phyloP scores from a whole-genome alignment of 2,797 vertebrate genomes.

The Neosilurus mollespiculum region DNA sequence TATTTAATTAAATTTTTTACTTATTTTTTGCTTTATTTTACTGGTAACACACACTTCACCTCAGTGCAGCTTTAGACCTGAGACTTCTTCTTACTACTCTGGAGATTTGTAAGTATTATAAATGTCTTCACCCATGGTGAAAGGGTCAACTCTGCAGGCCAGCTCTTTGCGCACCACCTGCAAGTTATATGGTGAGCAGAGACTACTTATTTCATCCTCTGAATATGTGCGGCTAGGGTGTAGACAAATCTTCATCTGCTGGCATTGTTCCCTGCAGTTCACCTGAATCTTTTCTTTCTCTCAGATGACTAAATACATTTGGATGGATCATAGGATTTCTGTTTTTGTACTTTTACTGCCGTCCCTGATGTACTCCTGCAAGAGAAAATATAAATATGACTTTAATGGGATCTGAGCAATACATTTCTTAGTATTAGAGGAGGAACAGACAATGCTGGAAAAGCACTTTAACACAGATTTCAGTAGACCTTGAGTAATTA shows the following conservation, averaged over 20 bases:
- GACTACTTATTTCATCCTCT: slow-evolving; percentile 5
- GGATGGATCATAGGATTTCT: background rate
- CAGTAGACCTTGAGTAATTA: background rate
- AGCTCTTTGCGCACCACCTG: background rate
- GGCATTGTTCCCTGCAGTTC: slow-evolving; percentile 7
- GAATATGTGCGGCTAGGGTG: background rate
- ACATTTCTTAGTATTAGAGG: background rate
- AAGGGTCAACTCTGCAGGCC: background rate
- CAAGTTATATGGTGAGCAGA: slow-evolving; percentile 5
- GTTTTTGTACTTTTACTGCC: background rate
- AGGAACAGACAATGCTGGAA: background rate
- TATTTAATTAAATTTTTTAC: too few species aligned
- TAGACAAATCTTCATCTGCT: background rate
- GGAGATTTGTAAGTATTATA: background rate
- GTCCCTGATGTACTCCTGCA: background rate
- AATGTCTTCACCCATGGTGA: slow-evolving; percentile 1
- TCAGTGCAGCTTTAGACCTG: background rate
- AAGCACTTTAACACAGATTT: background rate
- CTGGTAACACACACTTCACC: background rate
- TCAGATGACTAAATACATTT: slow-evolving; percentile 3
- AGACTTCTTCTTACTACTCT: background rate
- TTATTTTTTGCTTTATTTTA: background rate
- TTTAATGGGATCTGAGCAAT: background rate
- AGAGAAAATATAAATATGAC: background rate
- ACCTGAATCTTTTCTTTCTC: background rate